phyloP scores from a whole-genome alignment of 2,888 invertebrate genomes.

The Papilio protenor region DNA sequence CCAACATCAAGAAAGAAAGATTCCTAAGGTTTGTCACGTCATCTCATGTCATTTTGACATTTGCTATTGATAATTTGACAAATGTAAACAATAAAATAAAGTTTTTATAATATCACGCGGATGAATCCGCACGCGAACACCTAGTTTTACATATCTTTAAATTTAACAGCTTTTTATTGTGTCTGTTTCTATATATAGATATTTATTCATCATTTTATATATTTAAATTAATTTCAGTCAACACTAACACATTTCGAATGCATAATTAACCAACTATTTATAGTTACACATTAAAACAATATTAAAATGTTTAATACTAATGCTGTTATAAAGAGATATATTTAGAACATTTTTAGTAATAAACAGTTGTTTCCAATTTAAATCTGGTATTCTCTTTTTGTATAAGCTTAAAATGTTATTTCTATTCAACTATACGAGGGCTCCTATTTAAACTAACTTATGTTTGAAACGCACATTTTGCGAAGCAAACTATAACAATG shows the following conservation, averaged over 20 bases:
- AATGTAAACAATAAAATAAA: no score
- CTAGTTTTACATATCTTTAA: slow-evolving; percentile 5
- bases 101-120: no score
- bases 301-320: not conserved
- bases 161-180: slow-evolving; percentile 9
- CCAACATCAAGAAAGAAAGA: no score
- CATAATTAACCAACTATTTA: not conserved
- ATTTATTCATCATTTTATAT: not conserved
- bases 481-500: no score
- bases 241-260: not conserved
- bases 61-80: no score
- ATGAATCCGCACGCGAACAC: not conserved
- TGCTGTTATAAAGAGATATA: not conserved
- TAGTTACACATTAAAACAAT: not conserved
- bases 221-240: slow-evolving; percentile 7
- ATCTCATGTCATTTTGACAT: no score
- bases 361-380: not conserved
- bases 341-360: not conserved
- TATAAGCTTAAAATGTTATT: not conserved
- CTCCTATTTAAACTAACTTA: no score
- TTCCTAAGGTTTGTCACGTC: no score
- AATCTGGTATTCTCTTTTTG: not conserved
- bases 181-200: not conserved
- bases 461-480: no score
- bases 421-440: no score